Base-by-base conservation (phyloP, 2,888 invertebrate genomes). In the Argyresthia albistria region DNA sequence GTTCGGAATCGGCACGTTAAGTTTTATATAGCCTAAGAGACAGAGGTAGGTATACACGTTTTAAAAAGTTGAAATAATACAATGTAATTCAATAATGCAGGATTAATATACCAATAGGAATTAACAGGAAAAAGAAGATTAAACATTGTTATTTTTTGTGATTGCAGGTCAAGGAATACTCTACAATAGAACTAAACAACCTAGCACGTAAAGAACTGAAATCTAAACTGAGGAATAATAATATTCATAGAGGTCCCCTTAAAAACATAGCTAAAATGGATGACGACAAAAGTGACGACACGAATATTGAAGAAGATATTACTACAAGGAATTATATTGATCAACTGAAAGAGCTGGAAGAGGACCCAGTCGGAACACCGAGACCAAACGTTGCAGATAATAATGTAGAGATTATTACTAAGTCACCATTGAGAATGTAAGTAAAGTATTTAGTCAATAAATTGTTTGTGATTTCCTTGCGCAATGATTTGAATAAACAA, bases 101-200 rank as follows among this genome's bases (percentile, higher is more conserved):
- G 35, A 12, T 46, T 53, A 12, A 45, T 46, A 42, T n/a, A n/a
- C n/a, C n/a, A 42, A 42, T 6, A 6, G 12, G 6, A 4, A 42
- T 45, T 47, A 16, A 52, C 50, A 35, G 25, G 25, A 25, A 25
- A 25, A 25, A 25, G 25, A 2, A 2, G 3, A 25, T 25, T 6
- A 25, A 25, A 25, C 6, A 4, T 25, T 25, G 6, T 25, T 4
- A 25, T 25, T 25, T 25, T 25, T 25, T 25, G 6, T 25, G 6
- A 25, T 66, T 63, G 16, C 64, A 86, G 86, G 60, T 82, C 3
- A 83, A 78, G 64, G 77, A 82, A 64, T 87, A 86, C 55, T 74
- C 87, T 16, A 73, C 76, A 0, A 82, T 79, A 57, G 81, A 86
- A 58, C 61, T 86, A 1, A 84, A 86, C 55, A 70, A 84, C 12